Base-by-base conservation (phyloP, 1,140 invertebrate species). In the Pseudomyrmex concolor region DNA sequence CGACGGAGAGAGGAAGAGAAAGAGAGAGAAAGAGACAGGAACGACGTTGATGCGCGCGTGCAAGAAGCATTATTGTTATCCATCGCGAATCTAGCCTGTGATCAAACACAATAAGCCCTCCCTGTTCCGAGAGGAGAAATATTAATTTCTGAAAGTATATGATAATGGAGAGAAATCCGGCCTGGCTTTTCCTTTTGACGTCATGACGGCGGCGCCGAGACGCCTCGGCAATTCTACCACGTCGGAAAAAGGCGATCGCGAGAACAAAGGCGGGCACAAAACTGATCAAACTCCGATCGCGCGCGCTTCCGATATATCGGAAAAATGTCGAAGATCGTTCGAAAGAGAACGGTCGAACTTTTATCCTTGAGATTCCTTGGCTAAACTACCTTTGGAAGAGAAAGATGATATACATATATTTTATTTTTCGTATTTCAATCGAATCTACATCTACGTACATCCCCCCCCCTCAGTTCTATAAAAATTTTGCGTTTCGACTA, bases 121-220 rank as follows among this genome's bases (percentile, higher is more conserved):
- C 34, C 34, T 34, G 15, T 48, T 5, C 2, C 15, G 62, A 48
- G 9, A 67, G 17, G 51, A 15, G 64, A 70, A 70, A 80, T 80
- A 70, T 59, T 80, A 70, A 80, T 80, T 80, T 80, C 43, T 80
- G 12, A 70, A 80, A 80, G 66, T 80, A 34, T 34, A 80, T 80
- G 66, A 80, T 80, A 80, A 80, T 80, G 15, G 15, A 70, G 76
- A 70, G 66, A 80, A 80, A 80, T 70, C 66, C n/a, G 43, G 2
- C 10, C 19, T 19, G 63, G 34, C 66, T 80, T 59, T 34, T 80
- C 66, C 15, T 70, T 50, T 80, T 59, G 64, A 78, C 19, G 63
- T 9, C 17, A 34, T 34, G 34, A 13, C 1, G 54, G 7, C 13
- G 68, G 7, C 13, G 68, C 17, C 13, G 63, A 25, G 63, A 4